Conservation (phyloP, 2,797 vertebrate genomes). For the Paramormyrops hopkinsi region DNA sequence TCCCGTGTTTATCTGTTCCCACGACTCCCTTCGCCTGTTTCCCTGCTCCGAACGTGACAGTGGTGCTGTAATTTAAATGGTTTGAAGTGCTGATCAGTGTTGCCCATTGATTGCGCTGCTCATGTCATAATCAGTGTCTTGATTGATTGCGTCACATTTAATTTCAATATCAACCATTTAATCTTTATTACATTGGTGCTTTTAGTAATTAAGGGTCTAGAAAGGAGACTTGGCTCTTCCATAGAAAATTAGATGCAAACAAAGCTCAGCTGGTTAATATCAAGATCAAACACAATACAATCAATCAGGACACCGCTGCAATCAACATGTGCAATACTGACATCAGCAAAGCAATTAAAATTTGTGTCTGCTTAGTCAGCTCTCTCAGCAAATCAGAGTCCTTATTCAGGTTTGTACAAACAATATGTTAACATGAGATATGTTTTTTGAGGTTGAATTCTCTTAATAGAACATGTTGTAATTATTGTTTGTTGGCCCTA, state of each 20-base stretch:
- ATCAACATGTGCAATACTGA: neutral
- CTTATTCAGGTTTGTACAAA: neutral
- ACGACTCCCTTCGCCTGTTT: neutral
- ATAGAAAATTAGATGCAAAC: conserved; percentile 1
- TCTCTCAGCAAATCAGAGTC: neutral
- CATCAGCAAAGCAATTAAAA: conserved; percentile 5
- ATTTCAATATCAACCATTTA: conserved; percentile 8
- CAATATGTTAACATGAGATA: neutral
- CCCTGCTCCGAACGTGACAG: neutral
- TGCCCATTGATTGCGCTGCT: neutral
- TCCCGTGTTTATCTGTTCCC: neutral
- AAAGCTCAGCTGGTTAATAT: conserved; percentile 8
- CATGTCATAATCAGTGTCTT: neutral
- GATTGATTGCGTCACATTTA: neutral
- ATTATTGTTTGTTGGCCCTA: neutral
- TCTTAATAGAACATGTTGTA: neutral
- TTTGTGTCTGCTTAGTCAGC: neutral
- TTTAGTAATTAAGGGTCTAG: neutral
- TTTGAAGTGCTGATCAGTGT: neutral
- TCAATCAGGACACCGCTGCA: neutral
- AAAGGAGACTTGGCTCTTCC: neutral
- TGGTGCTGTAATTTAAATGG: neutral
- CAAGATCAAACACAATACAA: conserved; percentile 1
- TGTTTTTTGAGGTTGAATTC: neutral
- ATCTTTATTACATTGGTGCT: conserved; percentile 5